These are phyloP conservation scores for Thera britannica DNA, from an alignment of 2,888 invertebrate genomes.

Conservation along the genomic window DNA sequence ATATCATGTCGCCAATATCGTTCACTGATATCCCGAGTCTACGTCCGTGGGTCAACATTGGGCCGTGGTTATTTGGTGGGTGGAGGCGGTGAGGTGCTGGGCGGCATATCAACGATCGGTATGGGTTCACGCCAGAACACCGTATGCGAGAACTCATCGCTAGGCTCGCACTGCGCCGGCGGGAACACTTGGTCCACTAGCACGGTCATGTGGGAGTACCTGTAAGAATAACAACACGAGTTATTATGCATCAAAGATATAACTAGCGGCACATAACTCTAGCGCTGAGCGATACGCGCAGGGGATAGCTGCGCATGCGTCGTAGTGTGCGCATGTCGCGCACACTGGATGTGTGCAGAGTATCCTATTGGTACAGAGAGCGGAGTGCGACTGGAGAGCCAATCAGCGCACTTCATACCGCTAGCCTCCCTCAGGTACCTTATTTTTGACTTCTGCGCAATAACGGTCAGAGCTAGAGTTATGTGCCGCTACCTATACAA, in stretches of 20 bases:
- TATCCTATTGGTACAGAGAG: no score
- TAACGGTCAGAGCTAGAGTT: no score
- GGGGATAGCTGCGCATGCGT: no score
- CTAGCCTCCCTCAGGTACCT: no score
- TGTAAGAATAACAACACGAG: constrained; percentile 57
- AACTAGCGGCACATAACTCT: neutral
- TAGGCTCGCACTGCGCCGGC: constrained; percentile 86
- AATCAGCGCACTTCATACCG: no score
- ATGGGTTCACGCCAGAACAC: constrained; percentile 97
- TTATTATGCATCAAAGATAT: constrained; percentile 1
- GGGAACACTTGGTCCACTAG: constrained; percentile 99
- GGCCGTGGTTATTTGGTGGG: constrained; percentile 28
- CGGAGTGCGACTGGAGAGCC: no score
- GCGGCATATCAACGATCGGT: constrained; percentile 64
- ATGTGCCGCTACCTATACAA: no score
- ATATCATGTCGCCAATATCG: neutral
- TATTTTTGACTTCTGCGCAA: no score
- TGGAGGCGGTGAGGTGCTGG: constrained; percentile 45
- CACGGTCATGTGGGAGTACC: constrained; percentile 97
- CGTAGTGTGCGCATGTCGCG: no score
- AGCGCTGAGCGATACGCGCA: no score
- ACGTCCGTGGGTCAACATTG: neutral
- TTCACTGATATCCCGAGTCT: constrained; percentile 4
- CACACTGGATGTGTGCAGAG: no score
- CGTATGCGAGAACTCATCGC: constrained; percentile 92